phyloP scores from a whole-genome alignment of 2,888 invertebrate species.

The Sycophila texana region DNA sequence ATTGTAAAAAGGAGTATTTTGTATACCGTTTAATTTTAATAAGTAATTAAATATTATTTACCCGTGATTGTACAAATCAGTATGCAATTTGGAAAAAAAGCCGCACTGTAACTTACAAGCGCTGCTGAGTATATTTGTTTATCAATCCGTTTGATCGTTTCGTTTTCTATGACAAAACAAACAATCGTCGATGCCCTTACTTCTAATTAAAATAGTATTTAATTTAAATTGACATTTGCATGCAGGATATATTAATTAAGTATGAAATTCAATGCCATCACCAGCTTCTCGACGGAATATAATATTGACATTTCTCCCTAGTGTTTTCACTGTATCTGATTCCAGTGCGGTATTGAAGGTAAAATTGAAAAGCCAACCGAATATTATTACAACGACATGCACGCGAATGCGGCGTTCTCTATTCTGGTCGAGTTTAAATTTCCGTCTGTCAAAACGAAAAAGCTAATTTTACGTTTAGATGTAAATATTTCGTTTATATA shows the following conservation, averaged over 20 bases:
- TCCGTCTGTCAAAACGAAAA: neutral
- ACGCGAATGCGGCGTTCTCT: neutral
- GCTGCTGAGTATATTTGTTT: too few species aligned
- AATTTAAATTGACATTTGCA: constrained; percentile 22
- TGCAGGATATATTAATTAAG: constrained; percentile 21
- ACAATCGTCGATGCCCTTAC: too few species aligned
- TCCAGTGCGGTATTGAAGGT: neutral
- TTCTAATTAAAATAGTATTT: neutral
- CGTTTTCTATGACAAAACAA: too few species aligned
- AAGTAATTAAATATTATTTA: too few species aligned
- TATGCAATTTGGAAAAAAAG: too few species aligned
- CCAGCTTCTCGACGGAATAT: constrained; percentile 8
- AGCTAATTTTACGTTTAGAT: neutral
- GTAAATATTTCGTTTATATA: neutral
- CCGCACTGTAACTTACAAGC: too few species aligned
- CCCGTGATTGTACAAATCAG: too few species aligned
- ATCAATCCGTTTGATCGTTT: too few species aligned
- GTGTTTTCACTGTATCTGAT: constrained; percentile 13
- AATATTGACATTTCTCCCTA: constrained; percentile 30
- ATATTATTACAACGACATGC: neutral
- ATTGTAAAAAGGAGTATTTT: too few species aligned
- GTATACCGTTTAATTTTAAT: too few species aligned
- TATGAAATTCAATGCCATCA: constrained; percentile 7
- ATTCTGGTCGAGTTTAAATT: neutral
- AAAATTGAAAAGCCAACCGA: constrained; percentile 1